Evolutionary conservation across 2,797 vertebrate genomes (phyloP).

Genomic region (Hapalemur alaotrensis): DNA sequence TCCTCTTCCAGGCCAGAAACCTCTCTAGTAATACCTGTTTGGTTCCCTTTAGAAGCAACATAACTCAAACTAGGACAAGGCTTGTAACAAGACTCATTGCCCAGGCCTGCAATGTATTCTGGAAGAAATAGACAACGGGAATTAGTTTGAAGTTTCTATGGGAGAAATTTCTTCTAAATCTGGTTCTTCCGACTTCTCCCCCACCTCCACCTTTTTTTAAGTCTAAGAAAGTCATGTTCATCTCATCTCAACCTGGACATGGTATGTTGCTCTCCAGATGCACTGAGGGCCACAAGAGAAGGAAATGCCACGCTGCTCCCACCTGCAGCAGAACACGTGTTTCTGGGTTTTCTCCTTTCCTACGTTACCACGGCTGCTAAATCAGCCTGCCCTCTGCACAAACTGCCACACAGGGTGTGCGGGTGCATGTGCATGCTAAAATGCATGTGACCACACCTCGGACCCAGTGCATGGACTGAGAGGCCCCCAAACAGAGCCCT

Average conservation of each 20-base stretch:
- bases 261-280: background rate
- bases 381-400: background rate
- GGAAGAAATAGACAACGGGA: background rate
- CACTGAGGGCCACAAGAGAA: background rate
- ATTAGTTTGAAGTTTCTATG: background rate
- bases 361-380: rapidly evolving
- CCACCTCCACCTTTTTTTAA: background rate
- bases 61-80: background rate
- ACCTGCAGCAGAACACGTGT: background rate
- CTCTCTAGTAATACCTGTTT: background rate
- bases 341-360: background rate
- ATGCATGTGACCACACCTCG: rapidly evolving
- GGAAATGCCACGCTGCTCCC: background rate
- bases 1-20: background rate
- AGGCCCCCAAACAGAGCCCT: background rate
- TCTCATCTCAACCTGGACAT: background rate
- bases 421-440: background rate
- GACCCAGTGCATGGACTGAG: background rate
- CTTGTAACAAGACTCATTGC: background rate
- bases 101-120: background rate
- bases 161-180: background rate
- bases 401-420: rapidly evolving
- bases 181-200: background rate
- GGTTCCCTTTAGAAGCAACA: background rate
- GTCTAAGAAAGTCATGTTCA: background rate